Evolutionary conservation across 2,797 vertebrate genomes (phyloP), one percentile per base, ranked within the genome.

Genomic region (Oreochromis mossambicus): DNA sequence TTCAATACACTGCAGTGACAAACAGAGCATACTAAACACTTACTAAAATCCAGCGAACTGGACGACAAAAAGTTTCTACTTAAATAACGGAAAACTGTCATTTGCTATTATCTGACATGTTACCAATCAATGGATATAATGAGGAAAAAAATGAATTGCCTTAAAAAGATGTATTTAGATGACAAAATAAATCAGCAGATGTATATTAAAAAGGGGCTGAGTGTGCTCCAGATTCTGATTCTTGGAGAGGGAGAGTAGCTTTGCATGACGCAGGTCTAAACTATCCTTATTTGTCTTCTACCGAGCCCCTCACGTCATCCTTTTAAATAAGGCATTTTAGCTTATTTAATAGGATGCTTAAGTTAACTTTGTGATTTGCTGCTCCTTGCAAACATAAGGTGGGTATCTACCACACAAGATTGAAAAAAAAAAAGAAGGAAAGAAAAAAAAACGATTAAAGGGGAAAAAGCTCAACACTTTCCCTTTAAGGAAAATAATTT

Each of bases 311-410:
- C 12, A 66, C n/a, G 5, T 3, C 19, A 66, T 38, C 61, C 4
- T 21, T 12, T 66, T 38, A 38, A 66, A 63, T 63, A 63, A n/a
- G 17, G 9, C 2, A 0, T 61, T 36, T 61, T 34, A 61, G 56
- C 58, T 61, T 19, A 61, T 61, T 34, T 36, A 36, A n/a, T 7
- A 36, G 32, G 17, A n/a, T n/a, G 9, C 1, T 2, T 1, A 61
- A 34, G 32, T 34, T 1, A 34, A 61, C 29, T 61, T 61, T 61
- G 5, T 34, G 11, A 61, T 34, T 61, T 34, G 9, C 17, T 61
- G 56, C 56, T 61, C 56, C 17, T 34, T 61, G 56, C 56, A 61
- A 61, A 61, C 29, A 61, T 58, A 61, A 61, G 56, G 29, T 32
- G 15, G 32, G 8, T 58, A 58, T 58, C 55, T 8, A 58, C 32